phyloP scores from a whole-genome alignment of 2,888 invertebrate genomes.

The Mycalesis mineus region DNA sequence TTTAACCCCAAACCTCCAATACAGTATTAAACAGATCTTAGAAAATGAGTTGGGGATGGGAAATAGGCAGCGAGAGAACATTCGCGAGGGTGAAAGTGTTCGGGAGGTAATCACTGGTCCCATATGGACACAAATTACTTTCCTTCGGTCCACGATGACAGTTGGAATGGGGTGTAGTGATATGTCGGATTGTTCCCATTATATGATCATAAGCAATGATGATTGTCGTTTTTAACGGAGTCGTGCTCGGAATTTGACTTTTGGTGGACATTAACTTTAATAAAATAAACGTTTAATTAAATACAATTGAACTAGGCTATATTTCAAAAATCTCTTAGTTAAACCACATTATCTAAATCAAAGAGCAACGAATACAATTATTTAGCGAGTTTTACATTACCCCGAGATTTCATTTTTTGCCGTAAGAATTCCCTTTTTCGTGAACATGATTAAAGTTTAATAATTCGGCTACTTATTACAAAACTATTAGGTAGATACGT shows the following conservation, averaged over 20 bases:
- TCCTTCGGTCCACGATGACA: slow-evolving; percentile 68
- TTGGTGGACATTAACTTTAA: neutral
- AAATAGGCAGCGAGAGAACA: slow-evolving; percentile 65
- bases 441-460: too few relatives aligned
- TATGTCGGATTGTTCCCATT: slow-evolving; percentile 28
- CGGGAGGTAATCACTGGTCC: slow-evolving; percentile 73
- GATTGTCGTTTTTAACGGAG: slow-evolving; percentile 11
- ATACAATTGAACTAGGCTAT: too few relatives aligned
- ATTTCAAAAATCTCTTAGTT: too few relatives aligned
- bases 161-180: slow-evolving; percentile 56
- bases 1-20: slow-evolving; percentile 44
- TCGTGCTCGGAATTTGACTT: neutral
- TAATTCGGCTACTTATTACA: too few relatives aligned
- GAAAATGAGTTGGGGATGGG: slow-evolving; percentile 49
- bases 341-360: too few relatives aligned
- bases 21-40: slow-evolving; percentile 61
- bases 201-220: slow-evolving; percentile 36
- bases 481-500: too few relatives aligned
- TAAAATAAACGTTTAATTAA: too few relatives aligned
- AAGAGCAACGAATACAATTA: too few relatives aligned
- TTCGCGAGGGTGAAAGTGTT: slow-evolving; percentile 61
- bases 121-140: slow-evolving; percentile 78
- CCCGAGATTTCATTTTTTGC: too few relatives aligned
- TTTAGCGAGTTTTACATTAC: too few relatives aligned
- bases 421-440: too few relatives aligned